phyloP scores from a whole-genome alignment of 2,113 vertebrate species.

The Fulmarus glacialis region DNA sequence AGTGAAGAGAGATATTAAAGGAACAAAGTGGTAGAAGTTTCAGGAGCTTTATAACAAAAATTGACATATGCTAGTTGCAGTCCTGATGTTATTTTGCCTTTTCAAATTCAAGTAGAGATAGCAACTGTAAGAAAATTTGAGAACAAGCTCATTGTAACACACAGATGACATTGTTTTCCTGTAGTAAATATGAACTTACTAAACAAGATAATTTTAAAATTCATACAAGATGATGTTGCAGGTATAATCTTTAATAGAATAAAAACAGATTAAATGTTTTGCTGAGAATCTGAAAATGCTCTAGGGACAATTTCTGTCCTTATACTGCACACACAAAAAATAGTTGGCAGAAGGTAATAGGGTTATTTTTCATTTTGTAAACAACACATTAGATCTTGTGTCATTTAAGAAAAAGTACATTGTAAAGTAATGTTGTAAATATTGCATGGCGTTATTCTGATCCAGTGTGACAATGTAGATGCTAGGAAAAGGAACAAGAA shows the following conservation, averaged over 20 bases:
- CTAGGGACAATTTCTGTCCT: neutral
- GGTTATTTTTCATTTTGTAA: neutral
- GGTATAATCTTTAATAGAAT: neutral
- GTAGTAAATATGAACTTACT: neutral
- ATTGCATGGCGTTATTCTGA: neutral
- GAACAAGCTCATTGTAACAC: neutral
- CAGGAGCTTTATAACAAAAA: neutral
- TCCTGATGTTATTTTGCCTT: neutral
- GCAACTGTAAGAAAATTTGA: neutral
- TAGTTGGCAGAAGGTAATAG: neutral
- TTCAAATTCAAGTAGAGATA: neutral
- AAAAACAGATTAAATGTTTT: neutral
- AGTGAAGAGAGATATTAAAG: neutral
- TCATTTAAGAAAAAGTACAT: neutral
- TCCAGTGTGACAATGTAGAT: neutral
- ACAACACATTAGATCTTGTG: neutral
- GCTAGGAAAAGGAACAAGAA: neutral
- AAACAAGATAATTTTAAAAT: neutral
- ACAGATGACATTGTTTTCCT: neutral
- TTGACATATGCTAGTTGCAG: fast-evolving
- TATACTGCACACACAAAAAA: neutral
- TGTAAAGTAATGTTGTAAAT: neutral
- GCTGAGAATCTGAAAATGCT: neutral
- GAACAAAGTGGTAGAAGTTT: neutral
- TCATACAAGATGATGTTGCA: neutral